Evolutionary conservation across 2,113 vertebrate species (phyloP), one percentile per base, ranked within the genome.

Genomic region (Nothobranchius furzeri): DNA sequence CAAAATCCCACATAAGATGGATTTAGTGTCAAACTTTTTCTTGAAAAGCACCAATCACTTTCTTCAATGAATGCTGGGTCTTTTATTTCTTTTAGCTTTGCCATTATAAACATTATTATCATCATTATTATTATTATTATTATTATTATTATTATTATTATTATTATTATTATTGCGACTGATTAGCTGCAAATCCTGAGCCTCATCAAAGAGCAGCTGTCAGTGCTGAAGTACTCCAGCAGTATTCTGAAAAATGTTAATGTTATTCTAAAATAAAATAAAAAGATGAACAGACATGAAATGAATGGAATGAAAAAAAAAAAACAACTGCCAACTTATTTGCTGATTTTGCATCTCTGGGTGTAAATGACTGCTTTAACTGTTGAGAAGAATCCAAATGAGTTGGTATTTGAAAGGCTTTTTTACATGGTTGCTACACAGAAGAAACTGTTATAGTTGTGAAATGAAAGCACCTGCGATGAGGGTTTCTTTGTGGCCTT

Each of bases 361-460:
- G 5, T 12, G 17, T n/a, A 11, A 45, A 57, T 61, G 52, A 63
- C 50, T 60, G 40, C 36, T 58, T 70, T 68, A 60, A 63, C 15
- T 47, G 40, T 79, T 48, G 66, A 64, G 60, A 61, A 68, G 49
- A 36, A 72, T 64, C 40, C 74, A 77, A 68, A 81, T 75, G 70
- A 79, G 57, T 9, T 70, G 70, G 75, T 76, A 81, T 85, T 79
- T 84, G 72, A 78, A 25, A 50, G 62, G 9, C 60, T 58, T 17
- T 35, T 64, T 36, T 70, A 72, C 82, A 78, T 75, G 46, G 70
- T 78, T 68, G 43, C 58, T 56, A 43, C 56, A 40, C 36, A 59
- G 76, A 57, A 40, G 53, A 52, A 74, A 78, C 59, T 59, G n/a
- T 50, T 78, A 51, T 3, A 30, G 52, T 55, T 57, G 76, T 75